These are phyloP conservation scores for Danio kyathit DNA, from an alignment of 2,797 vertebrate genomes.

Conservation along the genomic window DNA sequence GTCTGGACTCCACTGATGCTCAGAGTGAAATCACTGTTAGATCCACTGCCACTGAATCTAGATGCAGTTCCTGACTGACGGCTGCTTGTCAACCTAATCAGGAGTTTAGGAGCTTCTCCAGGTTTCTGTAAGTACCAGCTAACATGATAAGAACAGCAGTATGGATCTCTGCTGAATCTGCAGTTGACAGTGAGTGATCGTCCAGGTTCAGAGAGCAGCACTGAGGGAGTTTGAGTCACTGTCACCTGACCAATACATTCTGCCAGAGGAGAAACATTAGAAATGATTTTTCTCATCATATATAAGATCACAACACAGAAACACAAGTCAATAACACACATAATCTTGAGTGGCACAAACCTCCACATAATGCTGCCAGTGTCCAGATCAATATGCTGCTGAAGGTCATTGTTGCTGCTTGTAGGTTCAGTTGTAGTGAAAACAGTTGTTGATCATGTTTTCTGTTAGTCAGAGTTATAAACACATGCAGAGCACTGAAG, in stretches of 20 bases:
- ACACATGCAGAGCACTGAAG: no score
- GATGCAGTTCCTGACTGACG: no score
- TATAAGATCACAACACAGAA: neutral
- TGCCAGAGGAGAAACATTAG: neutral
- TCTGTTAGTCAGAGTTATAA: no score
- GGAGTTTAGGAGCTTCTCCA: no score
- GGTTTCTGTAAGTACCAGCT: no score
- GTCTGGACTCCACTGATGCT: constrained; percentile 14
- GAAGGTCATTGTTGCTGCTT: neutral
- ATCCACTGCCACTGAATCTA: neutral
- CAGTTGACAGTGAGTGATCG: no score
- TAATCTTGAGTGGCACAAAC: neutral
- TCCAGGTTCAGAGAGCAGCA: neutral
- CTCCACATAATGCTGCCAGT: neutral
- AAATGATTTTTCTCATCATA: neutral
- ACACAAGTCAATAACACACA: neutral
- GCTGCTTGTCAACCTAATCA: no score
- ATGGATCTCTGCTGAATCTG: no score
- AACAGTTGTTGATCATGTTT: no score
- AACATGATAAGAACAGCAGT: no score
- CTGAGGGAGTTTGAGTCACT: neutral
- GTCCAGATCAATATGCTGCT: neutral
- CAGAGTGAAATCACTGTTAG: neutral
- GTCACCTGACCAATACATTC: neutral
- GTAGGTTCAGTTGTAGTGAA: no score